phyloP scores from a whole-genome alignment of 2,113 vertebrate genomes.

The Ranitomeya variabilis region DNA sequence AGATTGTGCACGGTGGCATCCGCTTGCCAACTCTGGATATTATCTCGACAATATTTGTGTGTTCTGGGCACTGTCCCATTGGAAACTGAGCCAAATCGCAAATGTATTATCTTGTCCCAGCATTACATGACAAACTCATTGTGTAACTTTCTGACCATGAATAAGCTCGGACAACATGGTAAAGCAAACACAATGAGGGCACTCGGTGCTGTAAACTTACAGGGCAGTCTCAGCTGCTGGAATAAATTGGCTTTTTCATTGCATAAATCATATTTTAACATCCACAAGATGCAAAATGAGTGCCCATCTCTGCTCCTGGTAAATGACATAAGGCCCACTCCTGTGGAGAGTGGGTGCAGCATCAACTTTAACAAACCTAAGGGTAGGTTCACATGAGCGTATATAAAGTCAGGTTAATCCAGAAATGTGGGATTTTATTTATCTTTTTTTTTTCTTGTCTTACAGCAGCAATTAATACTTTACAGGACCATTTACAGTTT shows the following conservation, averaged over 20 bases:
- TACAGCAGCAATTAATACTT: no score
- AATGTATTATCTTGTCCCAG: slow-evolving; percentile 6
- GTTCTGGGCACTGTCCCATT: neutral
- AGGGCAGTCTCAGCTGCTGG: neutral
- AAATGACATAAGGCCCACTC: no score
- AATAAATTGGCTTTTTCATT: neutral
- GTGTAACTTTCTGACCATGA: slow-evolving; percentile 2
- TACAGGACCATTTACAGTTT: no score
- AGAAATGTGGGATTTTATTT: no score
- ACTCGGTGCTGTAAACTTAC: neutral
- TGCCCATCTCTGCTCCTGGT: no score
- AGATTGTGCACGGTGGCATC: neutral
- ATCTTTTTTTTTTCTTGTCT: no score
- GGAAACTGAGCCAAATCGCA: slow-evolving; percentile 21
- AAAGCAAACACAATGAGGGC: neutral
- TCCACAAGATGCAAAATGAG: no score
- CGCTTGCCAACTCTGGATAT: neutral
- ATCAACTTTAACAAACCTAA: no score
- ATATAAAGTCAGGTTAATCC: no score
- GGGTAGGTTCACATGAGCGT: no score
- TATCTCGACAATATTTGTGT: slow-evolving; percentile 20
- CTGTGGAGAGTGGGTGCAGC: no score
- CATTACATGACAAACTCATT: slow-evolving; percentile 10
- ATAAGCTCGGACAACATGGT: neutral
- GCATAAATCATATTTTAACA: no score